phyloP scores from a whole-genome alignment of 2,113 vertebrate genomes.

The Condylura cristata region DNA sequence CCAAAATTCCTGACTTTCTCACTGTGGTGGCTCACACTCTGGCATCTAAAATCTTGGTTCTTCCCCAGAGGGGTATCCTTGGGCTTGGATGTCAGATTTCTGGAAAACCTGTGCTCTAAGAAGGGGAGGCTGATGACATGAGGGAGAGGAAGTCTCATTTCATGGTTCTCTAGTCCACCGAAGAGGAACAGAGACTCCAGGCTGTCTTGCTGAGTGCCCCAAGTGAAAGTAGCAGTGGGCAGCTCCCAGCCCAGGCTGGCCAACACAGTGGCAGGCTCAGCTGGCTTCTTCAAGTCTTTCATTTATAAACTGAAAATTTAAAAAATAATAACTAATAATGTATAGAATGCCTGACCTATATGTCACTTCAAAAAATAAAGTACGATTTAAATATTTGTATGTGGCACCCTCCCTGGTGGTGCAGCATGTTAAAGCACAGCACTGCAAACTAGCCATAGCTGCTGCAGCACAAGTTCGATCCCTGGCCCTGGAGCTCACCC shows the following conservation, averaged over 20 bases:
- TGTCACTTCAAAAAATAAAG: neutral
- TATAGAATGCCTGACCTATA: neutral
- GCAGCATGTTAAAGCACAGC: no score
- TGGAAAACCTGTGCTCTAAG: neutral
- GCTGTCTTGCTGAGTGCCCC: neutral
- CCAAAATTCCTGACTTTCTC: neutral
- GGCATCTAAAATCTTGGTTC: neutral
- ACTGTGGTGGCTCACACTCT: neutral
- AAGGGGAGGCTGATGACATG: neutral
- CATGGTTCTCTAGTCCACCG: neutral
- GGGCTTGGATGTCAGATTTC: neutral
- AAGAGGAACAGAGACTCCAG: neutral
- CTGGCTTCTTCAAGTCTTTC: neutral
- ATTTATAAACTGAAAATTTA: neutral
- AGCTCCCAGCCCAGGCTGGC: neutral
- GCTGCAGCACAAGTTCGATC: no score
- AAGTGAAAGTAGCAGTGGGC: neutral
- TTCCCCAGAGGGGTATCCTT: neutral
- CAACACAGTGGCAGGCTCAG: accelerated
- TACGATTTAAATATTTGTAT: neutral
- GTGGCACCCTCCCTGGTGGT: no score
- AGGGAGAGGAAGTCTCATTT: neutral
- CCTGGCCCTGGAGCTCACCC: no score
- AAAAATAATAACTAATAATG: neutral
- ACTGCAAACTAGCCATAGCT: no score